Base-by-base conservation (phyloP, 2,797 vertebrate genomes). In the Notoglanidium macrostoma region DNA sequence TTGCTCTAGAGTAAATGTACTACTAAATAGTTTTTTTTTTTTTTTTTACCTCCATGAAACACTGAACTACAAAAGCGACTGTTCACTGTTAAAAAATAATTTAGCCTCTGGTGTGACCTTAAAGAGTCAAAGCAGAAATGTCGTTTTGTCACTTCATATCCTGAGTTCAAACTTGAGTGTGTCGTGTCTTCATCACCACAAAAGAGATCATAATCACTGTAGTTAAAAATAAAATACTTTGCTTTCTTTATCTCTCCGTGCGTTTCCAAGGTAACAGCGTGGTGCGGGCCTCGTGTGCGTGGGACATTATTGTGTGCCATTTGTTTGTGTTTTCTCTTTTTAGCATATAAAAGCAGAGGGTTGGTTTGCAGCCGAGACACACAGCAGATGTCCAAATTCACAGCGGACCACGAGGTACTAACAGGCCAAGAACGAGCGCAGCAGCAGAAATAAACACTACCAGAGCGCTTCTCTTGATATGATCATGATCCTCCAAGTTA, bases 261-360 rank as follows among this genome's bases (percentile, higher is more conserved):
- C 67, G 89, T 91, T 90, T 88, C 90, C 89, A 88, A 79, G 87
- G 90, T 87, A 91, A 91, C 89, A 86, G 57, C 67, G 32, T 86
- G 86, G 61, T 85, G 80, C 32, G 14, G 57, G 35, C 46, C 65
- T 79, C 44, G 51, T 83, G 73, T 83, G 89, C 65, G 80, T 86
- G 85, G 85, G 85, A 78, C 84, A 68, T 83, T 59, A 82, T 87
- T 85, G 46, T 80, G 68, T 40, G 51, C 85, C 63, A 26, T 89
- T 85, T 89, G 80, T 87, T 89, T 86, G 86, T 87, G 83, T 84
- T 89, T 89, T 86, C 84, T 86, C 77, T 17, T 88, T 90, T 91
- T 83, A 87, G 84, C 87, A 88, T 87, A 83, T 82, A 89, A 89
- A 90, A 87, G 65, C 85, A 84, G 87, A 87, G 85, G 57, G 78